A percentile compares a stretch with the other conserved stretches of the same genome.
phyloP scores from a whole-genome alignment of 2,113 vertebrate genomes.

The Ophiodon elongatus region DNA sequence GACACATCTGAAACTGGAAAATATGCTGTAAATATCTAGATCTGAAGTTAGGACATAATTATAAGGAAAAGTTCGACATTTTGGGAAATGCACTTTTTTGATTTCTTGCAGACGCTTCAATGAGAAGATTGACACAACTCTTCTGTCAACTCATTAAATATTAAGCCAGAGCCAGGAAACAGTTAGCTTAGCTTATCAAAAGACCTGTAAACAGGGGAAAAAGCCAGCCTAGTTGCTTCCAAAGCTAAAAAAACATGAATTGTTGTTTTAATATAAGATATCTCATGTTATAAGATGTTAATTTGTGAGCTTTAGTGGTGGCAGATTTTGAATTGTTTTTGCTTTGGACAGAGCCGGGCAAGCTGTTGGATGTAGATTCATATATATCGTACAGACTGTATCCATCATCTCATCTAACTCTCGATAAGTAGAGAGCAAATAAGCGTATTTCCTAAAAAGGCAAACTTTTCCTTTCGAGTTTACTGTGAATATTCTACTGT shows the following conservation, averaged over 20 bases:
- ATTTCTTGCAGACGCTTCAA: neutral
- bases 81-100: neutral
- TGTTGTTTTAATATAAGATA: neutral
- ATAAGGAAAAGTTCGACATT: neutral
- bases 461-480: neutral
- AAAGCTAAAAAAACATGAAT: neutral
- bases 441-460: neutral
- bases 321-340: neutral
- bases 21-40: constrained; percentile 24
- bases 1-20: constrained; percentile 33
- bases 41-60: constrained; percentile 19
- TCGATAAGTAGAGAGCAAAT: neutral
- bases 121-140: neutral
- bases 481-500: neutral
- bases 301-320: neutral
- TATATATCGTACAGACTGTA: neutral
- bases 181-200: neutral
- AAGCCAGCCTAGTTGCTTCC: neutral
- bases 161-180: neutral
- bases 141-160: neutral
- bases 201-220: neutral
- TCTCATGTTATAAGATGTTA: neutral
- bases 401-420: neutral
- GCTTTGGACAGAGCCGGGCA: neutral
- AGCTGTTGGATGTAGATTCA: neutral